phyloP scores from a whole-genome alignment of 2,797 vertebrate species.

The Nannoperca obscura region DNA sequence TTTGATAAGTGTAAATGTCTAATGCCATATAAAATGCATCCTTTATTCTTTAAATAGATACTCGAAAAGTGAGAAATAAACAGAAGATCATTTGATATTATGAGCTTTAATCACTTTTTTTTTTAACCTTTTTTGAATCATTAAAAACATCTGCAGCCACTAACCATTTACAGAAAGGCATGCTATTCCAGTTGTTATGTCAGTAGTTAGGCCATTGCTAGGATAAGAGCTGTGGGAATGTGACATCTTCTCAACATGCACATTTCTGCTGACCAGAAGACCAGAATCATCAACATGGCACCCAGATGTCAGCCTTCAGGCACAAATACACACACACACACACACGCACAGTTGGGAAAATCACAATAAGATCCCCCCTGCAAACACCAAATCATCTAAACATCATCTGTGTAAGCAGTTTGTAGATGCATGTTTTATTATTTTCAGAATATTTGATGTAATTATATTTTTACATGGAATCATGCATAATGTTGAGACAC shows the following conservation, averaged over 20 bases:
- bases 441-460: conserved; percentile 39
- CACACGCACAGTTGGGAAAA: conserved; percentile 29
- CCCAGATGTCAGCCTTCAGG: conserved; percentile 75
- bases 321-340: conserved; percentile 45
- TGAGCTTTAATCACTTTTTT: neutral
- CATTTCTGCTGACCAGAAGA: conserved; percentile 78
- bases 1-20: conserved; percentile 32
- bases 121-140: conserved; percentile 25
- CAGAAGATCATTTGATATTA: conserved; percentile 8
- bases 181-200: conserved; percentile 59
- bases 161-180: conserved; percentile 40
- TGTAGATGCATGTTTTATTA: conserved; percentile 44
- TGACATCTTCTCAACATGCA: conserved; percentile 67
- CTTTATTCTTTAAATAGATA: conserved; percentile 19
- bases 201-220: conserved; percentile 62
- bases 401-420: conserved; percentile 37
- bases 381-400: conserved; percentile 44
- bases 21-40: conserved; percentile 5
- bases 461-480: conserved; percentile 42
- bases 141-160: conserved; percentile 46
- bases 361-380: conserved; percentile 43
- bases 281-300: conserved; percentile 73
- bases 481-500: conserved; percentile 36
- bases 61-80: neutral
- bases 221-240: conserved; percentile 78